A percentile compares a stretch with the other conserved stretches of the same genome.
These are phyloP conservation scores for Piprites chloris DNA, from an alignment of 2,113 vertebrate species.

Conservation along the genomic window DNA sequence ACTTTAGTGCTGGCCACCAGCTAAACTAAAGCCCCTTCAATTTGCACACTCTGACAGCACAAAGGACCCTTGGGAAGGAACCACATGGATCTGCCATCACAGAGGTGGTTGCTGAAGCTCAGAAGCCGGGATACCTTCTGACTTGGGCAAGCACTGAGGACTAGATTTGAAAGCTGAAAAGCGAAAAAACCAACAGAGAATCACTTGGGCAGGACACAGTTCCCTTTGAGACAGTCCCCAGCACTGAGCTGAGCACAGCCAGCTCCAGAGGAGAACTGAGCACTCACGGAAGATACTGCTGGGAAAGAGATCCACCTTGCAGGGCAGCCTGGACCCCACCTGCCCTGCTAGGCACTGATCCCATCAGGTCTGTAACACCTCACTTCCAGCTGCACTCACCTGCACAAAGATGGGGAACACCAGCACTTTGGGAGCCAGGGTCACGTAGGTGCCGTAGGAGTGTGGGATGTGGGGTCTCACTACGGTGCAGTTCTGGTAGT, in stretches of 20 bases:
- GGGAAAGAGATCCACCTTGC: not conserved
- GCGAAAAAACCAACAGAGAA: not conserved
- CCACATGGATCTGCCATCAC: not conserved
- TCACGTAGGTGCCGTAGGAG: conserved; percentile 86
- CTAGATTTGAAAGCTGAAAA: not conserved
- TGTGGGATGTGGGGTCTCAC: conserved; percentile 82
- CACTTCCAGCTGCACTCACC: conserved; percentile 60
- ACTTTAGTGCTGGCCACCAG: not conserved
- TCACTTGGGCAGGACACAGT: not conserved
- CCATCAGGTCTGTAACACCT: fast-evolving
- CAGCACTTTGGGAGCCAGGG: conserved; percentile 88
- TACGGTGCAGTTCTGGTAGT: conserved; percentile 90
- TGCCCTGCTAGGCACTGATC: not conserved
- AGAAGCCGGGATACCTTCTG: not conserved
- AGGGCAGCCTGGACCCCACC: not conserved
- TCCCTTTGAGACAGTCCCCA: not conserved
- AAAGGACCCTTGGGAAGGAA: not conserved
- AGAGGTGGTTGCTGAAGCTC: not conserved
- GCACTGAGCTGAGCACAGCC: not conserved
- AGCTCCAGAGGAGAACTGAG: not conserved
- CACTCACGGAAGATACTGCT: not conserved
- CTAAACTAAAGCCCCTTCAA: not conserved
- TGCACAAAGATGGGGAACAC: conserved; percentile 95
- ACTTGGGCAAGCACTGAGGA: not conserved
- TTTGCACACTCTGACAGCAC: not conserved